Conservation (phyloP, 2,888 invertebrate genomes). For the Proisotoma minuta region DNA sequence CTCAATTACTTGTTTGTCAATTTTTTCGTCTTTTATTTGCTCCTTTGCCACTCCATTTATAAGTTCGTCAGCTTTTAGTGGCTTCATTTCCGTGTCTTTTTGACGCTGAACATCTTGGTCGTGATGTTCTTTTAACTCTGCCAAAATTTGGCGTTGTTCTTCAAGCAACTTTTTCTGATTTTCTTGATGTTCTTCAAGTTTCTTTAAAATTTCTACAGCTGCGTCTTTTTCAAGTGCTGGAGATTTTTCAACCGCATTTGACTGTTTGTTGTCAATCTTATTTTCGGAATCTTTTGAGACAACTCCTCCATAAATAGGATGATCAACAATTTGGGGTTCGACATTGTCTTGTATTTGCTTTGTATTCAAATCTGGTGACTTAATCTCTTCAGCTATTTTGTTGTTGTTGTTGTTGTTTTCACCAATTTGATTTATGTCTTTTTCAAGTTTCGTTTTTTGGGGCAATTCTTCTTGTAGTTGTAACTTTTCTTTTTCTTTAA, state of each 20-base stretch:
- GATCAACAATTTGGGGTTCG: too few relatives aligned
- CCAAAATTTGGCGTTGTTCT: conserved; percentile 62
- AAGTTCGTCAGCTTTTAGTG: not conserved
- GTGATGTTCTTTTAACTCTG: conserved; percentile 58
- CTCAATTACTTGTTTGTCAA: conserved; percentile 6
- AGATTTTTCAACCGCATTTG: conserved; percentile 9
- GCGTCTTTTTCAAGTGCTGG: conserved; percentile 25
- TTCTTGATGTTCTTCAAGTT: conserved; percentile 64
- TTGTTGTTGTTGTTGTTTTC: too few relatives aligned
- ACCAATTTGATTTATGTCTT: too few relatives aligned
- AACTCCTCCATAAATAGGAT: too few relatives aligned
- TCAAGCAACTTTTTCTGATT: conserved; percentile 65
- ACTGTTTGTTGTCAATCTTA: conserved; percentile 1
- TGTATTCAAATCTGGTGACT: too few relatives aligned
- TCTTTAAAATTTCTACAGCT: conserved; percentile 58
- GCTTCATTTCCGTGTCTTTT: not conserved
- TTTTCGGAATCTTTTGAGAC: too few relatives aligned
- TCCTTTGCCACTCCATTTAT: not conserved
- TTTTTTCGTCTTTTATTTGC: not conserved
- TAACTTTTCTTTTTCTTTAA: too few relatives aligned
- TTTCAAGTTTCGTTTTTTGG: too few relatives aligned
- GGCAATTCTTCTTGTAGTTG: too few relatives aligned
- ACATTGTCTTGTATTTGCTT: too few relatives aligned
- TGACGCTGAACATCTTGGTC: conserved; percentile 39
- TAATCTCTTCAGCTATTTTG: too few relatives aligned